Percentiles rank a stretch among this genome's conserved stretches.
Conservation (phyloP, 1,140 invertebrate genomes). For the Catajapyx aquilonaris region DNA sequence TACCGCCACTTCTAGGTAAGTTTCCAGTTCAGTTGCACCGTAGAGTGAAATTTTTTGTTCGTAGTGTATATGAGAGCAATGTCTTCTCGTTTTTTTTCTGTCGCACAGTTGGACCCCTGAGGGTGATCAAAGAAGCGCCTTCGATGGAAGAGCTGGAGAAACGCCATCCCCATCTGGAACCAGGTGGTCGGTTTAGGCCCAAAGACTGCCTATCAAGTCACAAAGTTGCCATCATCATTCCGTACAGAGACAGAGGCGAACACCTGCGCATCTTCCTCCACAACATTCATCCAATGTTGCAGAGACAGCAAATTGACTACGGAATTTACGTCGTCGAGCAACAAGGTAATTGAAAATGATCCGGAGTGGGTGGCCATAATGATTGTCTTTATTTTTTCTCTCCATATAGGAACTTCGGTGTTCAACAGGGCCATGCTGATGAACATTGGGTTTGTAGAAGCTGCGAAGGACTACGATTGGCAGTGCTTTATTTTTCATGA, state of each 20-base stretch:
- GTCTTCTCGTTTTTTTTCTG: not conserved
- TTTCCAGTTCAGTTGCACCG: not conserved
- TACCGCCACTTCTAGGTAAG: constrained; percentile 26
- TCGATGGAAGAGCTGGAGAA: not conserved
- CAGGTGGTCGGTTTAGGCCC: constrained; percentile 45
- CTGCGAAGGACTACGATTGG: constrained; percentile 47
- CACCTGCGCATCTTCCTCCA: constrained; percentile 66
- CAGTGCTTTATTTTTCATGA: constrained; percentile 93
- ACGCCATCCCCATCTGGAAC: not conserved
- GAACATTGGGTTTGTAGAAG: constrained; percentile 86
- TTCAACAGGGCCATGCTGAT: constrained; percentile 35
- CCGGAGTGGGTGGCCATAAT: too few species aligned
- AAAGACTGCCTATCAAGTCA: constrained; percentile 46
- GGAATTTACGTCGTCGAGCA: constrained; percentile 92
- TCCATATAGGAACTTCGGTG: constrained; percentile 29
- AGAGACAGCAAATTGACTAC: constrained; percentile 78
- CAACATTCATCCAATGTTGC: constrained; percentile 77
- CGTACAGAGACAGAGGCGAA: constrained; percentile 60
- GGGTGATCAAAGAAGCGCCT: not conserved
- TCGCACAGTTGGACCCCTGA: not conserved
- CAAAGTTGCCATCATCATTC: constrained; percentile 71
- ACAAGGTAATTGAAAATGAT: too few species aligned
- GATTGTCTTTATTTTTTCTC: constrained; percentile 8
- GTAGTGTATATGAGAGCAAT: not conserved
- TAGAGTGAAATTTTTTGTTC: constrained; percentile 1